phyloP scores from a whole-genome alignment of 2,888 invertebrate species.

The Drosophila emarginata region DNA sequence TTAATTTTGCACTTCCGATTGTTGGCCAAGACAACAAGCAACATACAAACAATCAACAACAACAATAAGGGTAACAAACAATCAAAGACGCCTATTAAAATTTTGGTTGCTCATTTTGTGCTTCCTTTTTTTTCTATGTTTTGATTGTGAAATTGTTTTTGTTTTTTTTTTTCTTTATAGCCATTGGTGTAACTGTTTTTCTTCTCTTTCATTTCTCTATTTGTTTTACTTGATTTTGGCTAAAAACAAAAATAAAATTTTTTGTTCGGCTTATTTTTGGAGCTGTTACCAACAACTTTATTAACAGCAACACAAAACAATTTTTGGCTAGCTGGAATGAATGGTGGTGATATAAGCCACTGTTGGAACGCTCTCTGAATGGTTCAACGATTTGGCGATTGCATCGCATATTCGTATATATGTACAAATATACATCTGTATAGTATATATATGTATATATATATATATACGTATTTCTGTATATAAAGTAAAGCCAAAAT shows the following conservation, averaged over 20 bases:
- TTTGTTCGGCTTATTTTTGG: conserved; percentile 34
- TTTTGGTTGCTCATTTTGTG: conserved; percentile 42
- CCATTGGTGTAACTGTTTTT: conserved; percentile 25
- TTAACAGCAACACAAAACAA: conserved; percentile 63
- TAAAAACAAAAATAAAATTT: conserved; percentile 28
- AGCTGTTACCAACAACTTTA: conserved; percentile 65
- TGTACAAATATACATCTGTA: conserved; percentile 23
- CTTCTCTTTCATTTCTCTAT: conserved; percentile 27
- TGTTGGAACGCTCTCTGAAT: conserved; percentile 19
- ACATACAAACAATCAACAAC: conserved; percentile 3
- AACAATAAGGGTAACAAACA: conserved; percentile 31
- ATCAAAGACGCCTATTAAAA: conserved; percentile 61
- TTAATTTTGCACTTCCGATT: conserved; percentile 75
- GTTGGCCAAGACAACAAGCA: conserved; percentile 55
- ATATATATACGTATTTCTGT: conserved; percentile 2
- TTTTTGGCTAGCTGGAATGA: conserved; percentile 27
- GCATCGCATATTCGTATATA: conserved; percentile 28
- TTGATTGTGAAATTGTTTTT: conserved; percentile 48
- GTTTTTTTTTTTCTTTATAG: conserved; percentile 37
- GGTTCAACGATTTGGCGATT: conserved; percentile 49
- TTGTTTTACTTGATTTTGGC: conserved; percentile 54
- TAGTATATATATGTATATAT: conserved; percentile 17
- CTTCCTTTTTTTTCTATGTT: conserved; percentile 28
- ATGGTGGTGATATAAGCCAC: conserved; percentile 38
- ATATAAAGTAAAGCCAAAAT: conserved; percentile 34